Evolutionary conservation across 2,113 vertebrate species (phyloP).

Genomic region (Muntiacus reevesi): DNA sequence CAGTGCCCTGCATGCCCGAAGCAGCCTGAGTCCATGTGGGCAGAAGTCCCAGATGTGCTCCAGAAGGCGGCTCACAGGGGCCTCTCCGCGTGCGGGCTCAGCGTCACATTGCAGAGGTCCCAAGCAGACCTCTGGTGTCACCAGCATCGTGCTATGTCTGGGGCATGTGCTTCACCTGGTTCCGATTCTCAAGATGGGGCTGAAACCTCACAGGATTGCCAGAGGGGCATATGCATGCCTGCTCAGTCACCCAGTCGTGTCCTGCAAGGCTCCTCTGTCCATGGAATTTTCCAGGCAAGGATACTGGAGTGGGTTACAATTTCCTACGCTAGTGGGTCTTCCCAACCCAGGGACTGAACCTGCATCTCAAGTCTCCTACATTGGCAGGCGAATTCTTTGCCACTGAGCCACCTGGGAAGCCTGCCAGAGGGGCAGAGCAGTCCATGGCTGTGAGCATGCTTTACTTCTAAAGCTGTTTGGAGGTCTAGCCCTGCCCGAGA

Average conservation of each 20-base stretch:
- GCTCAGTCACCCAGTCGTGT: neutral
- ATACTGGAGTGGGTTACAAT: neutral
- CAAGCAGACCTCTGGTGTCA: neutral
- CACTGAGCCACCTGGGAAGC: neutral
- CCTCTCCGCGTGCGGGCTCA: fast-evolving
- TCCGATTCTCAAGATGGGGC: neutral
- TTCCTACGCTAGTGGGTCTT: neutral
- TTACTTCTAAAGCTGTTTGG: neutral
- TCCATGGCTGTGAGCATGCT: fast-evolving
- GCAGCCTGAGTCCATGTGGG: fast-evolving
- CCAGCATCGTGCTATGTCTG: fast-evolving
- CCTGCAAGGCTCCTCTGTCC: neutral
- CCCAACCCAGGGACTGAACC: neutral
- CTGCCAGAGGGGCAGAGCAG: neutral
- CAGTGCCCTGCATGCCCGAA: fast-evolving
- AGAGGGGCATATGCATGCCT: neutral
- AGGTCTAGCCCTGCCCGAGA: neutral
- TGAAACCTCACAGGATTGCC: neutral
- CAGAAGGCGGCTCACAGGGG: fast-evolving
- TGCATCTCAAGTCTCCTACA: neutral
- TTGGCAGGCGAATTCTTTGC: neutral
- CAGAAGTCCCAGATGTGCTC: neutral
- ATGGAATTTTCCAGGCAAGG: neutral
- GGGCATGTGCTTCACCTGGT: neutral
- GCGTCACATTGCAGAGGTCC: neutral